Evolutionary conservation across 2,797 vertebrate genomes (phyloP).

Genomic region (Avahi laniger): DNA sequence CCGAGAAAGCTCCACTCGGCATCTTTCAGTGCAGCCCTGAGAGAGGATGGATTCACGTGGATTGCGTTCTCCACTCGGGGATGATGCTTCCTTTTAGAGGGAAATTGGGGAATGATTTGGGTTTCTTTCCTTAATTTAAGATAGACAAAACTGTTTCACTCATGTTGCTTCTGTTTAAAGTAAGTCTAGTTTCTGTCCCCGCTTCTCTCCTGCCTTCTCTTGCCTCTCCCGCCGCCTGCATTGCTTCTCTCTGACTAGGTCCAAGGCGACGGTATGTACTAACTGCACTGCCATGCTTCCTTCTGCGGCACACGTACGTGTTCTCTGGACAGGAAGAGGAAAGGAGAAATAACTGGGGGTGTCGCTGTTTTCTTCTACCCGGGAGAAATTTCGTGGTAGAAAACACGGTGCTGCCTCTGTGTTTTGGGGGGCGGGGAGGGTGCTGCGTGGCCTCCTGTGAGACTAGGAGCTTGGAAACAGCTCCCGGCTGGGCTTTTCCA

Average conservation of each 20-base stretch:
- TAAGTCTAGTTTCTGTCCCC: constrained; percentile 97
- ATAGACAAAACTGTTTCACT: constrained; percentile 82
- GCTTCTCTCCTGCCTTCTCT: constrained; percentile 87
- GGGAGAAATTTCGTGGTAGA: neutral
- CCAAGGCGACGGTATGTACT: constrained; percentile 96
- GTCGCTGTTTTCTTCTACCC: neutral
- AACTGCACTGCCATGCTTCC: constrained; percentile 83
- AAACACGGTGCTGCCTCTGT: neutral
- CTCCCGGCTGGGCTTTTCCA: neutral
- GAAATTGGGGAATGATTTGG: neutral
- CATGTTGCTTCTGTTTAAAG: constrained; percentile 90
- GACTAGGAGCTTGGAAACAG: neutral
- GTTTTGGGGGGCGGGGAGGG: neutral
- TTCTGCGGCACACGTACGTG: constrained; percentile 72
- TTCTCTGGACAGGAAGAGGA: constrained; percentile 78
- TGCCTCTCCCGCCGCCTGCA: constrained; percentile 88
- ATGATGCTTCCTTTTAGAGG: neutral
- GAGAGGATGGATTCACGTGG: neutral
- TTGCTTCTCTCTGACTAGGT: constrained; percentile 94
- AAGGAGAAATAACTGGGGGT: constrained; percentile 83
- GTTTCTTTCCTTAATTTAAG: neutral
- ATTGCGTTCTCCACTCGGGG: neutral
- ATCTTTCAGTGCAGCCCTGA: neutral
- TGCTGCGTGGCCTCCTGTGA: neutral
- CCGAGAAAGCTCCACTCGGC: neutral